Evolutionary conservation across 2,797 vertebrate genomes (phyloP).

Genomic region (Melanogrammus aeglefinus): DNA sequence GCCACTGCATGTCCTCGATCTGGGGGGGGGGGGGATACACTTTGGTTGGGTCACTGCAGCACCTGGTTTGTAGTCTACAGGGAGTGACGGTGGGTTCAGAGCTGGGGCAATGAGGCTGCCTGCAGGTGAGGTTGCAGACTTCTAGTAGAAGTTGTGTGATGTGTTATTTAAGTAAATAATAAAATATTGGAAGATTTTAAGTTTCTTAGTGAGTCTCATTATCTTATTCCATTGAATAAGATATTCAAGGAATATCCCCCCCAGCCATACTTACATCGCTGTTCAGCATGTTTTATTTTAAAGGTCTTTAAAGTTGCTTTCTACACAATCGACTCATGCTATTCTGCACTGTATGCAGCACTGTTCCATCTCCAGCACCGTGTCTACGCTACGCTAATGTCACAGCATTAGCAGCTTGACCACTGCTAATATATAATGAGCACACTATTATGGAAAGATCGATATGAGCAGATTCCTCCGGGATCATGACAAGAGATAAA

Average conservation of each 20-base stretch:
- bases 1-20: constrained; percentile 94
- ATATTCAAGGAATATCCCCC: too few relatives aligned
- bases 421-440: constrained; percentile 48
- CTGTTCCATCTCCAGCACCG: not conserved
- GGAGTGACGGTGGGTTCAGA: not conserved
- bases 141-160: not conserved
- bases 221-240: too few relatives aligned
- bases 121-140: not conserved
- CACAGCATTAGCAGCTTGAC: constrained; percentile 38
- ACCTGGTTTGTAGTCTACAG: not conserved
- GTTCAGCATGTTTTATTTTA: too few relatives aligned
- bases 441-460: constrained; percentile 39
- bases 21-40: constrained; percentile 72
- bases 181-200: too few relatives aligned
- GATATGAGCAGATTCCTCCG: constrained; percentile 38
- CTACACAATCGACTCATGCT: not conserved
- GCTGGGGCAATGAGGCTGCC: not conserved
- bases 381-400: constrained; percentile 17
- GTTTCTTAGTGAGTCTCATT: too few relatives aligned
- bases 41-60: not conserved
- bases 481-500: constrained; percentile 13
- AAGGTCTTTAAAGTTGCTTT: not conserved
- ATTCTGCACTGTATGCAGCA: not conserved
- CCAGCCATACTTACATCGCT: too few relatives aligned
- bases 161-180: too few relatives aligned